These are phyloP conservation scores for Adelges cooleyi DNA, from an alignment of 1,140 invertebrate genomes.

Conservation along the genomic window DNA sequence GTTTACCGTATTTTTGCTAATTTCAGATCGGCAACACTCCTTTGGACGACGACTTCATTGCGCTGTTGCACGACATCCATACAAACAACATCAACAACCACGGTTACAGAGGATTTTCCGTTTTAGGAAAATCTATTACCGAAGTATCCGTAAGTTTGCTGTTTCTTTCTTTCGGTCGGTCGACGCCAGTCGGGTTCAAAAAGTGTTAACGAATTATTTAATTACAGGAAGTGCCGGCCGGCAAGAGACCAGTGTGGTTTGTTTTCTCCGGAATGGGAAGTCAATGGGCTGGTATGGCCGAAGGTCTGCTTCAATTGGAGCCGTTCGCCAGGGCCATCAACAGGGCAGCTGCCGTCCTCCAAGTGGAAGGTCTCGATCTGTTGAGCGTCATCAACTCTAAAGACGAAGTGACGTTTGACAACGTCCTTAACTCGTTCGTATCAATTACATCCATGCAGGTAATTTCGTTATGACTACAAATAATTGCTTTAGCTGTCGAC, in stretches of 20 bases:
- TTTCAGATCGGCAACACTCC: constrained; percentile 40
- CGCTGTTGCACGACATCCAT: constrained; percentile 63
- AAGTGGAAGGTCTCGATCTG: constrained; percentile 67
- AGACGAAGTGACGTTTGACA: constrained; percentile 62
- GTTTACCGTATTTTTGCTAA: background rate
- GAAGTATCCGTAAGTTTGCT: constrained; percentile 40
- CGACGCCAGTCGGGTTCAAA: background rate
- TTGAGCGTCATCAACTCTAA: constrained; percentile 65
- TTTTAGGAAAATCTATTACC: constrained; percentile 47
- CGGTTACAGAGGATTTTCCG: constrained; percentile 60
- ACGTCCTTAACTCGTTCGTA: constrained; percentile 79
- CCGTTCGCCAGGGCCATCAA: constrained; percentile 65
- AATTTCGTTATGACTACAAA: constrained; percentile 16
- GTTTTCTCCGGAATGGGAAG: constrained; percentile 94
- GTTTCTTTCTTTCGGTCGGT: background rate
- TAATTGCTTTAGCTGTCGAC: background rate
- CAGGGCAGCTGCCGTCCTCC: constrained; percentile 59
- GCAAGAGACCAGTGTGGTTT: constrained; percentile 76
- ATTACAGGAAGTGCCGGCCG: constrained; percentile 33
- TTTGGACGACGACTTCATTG: constrained; percentile 62
- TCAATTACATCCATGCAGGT: constrained; percentile 88
- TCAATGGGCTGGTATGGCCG: constrained; percentile 92
- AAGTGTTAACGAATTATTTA: background rate
- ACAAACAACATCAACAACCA: constrained; percentile 56
- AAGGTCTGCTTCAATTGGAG: constrained; percentile 66